These are phyloP conservation scores for Halcyon smyrnensis DNA, from an alignment of 2,797 vertebrate species.

Conservation along the genomic window DNA sequence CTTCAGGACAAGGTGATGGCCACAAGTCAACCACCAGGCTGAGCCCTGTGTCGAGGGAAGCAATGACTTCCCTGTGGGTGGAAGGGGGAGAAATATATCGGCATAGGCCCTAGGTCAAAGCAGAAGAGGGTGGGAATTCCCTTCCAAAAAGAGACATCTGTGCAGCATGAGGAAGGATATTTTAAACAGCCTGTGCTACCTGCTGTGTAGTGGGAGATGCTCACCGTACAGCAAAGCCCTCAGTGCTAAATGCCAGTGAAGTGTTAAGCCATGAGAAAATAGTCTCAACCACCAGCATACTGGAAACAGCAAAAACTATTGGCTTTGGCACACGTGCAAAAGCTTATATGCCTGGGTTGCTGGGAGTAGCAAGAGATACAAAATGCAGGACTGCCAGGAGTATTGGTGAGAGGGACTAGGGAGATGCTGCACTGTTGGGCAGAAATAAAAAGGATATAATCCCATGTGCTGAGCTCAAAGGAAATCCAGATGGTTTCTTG, in stretches of 20 bases:
- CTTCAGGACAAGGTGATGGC: background rate
- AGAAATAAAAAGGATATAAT: background rate
- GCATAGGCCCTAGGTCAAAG: background rate
- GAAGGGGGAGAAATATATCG: background rate
- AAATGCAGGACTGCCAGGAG: background rate
- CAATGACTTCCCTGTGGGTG: background rate
- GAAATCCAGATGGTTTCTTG: background rate
- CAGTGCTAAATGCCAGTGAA: background rate
- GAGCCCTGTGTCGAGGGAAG: background rate
- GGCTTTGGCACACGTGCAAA: background rate
- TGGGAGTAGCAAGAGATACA: background rate
- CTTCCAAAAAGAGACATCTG: background rate
- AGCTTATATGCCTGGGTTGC: background rate
- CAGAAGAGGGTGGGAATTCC: background rate
- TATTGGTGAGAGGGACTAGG: background rate
- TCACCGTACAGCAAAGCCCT: background rate
- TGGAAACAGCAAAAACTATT: constrained; percentile 12
- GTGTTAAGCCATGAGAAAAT: background rate
- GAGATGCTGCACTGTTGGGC: background rate
- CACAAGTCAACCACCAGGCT: background rate
- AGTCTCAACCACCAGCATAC: background rate
- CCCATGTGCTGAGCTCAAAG: background rate
- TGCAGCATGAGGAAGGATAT: background rate
- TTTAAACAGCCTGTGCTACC: background rate
- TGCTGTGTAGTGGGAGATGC: background rate